Conservation (phyloP, 2,113 vertebrate genomes). For the Otolemur garnettii region DNA sequence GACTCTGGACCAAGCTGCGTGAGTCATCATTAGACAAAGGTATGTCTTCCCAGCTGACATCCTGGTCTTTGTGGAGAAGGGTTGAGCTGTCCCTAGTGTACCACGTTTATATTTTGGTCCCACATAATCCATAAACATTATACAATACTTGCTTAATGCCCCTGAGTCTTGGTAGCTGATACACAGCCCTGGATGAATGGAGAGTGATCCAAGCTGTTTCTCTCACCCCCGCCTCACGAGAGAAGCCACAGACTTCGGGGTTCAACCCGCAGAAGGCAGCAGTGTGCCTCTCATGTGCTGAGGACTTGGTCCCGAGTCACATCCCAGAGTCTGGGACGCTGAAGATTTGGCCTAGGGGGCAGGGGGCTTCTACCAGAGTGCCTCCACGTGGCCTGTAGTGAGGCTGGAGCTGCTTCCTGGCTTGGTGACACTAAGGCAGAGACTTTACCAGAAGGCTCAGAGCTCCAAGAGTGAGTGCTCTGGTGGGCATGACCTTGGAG, state of each 20-base stretch:
- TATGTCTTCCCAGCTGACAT: not conserved
- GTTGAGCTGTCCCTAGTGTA: not conserved
- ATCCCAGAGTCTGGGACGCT: not conserved
- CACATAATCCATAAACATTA: not conserved
- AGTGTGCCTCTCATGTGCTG: rapidly evolving
- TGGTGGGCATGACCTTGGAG: too few species aligned
- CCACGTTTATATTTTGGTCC: not conserved
- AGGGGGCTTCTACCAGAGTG: rapidly evolving
- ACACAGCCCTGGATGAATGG: not conserved
- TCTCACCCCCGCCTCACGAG: not conserved
- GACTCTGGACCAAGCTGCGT: not conserved
- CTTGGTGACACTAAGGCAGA: too few species aligned
- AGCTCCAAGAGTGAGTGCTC: not conserved
- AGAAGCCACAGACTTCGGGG: too few species aligned
- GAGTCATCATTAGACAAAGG: not conserved
- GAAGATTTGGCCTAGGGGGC: rapidly evolving
- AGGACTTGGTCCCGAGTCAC: not conserved
- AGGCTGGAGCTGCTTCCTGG: not conserved
- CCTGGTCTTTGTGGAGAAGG: not conserved
- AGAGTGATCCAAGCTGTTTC: not conserved
- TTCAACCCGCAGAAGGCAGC: not conserved
- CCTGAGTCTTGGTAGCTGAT: too few species aligned
- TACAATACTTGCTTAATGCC: not conserved
- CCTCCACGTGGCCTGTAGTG: rapidly evolving
- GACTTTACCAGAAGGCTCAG: not conserved